Evolutionary conservation across 2,113 vertebrate genomes (phyloP), one percentile per base, ranked within the genome.

Genomic region (Oreochromis niloticus): DNA sequence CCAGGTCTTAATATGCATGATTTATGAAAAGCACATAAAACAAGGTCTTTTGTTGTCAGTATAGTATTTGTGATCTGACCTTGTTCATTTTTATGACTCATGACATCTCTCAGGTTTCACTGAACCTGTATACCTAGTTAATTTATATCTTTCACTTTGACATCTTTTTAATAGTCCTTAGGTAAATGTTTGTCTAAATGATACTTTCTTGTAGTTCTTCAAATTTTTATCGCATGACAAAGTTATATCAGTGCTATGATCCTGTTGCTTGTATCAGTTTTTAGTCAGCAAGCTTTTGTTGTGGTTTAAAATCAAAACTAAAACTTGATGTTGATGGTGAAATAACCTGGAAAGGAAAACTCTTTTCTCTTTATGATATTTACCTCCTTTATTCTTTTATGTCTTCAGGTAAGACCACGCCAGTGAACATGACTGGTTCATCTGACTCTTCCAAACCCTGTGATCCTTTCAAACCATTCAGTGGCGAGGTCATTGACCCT

Each of bases 401-500:
- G 87, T 96, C 95, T 95, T 88, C 93, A 99, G 99, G 98, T 97
- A 98, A 98, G 95, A 99, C 96, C 88, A 98, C 98, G 81, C 99
- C 98, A 30, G 98, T 99, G 93, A 97, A 95, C 96, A 96, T 97
- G 85, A 96, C 97, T 8, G 97, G 96, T 87, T 91, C 97, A 79
- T 91, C 96, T 84, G 97, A 98, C 88, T 95, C 97, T 68, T 92
- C 97, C 92, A 98, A 98, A 95, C 90, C 97, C 85, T 96, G 97
- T 48, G 99, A 99, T 94, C 98, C 98, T 78, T 99, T 99, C 96
- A 98, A 98, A 96, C 98, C 98, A 3, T 99, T 98, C 12, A 96
- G 96, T 91, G 93, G 97, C 79, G 98, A 98, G 73, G 94, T 91
- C 90, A 94, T 96, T 52, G 99, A 99, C 96, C 98, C 96, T 2